Conservation (phyloP, 1,140 invertebrate genomes). For the Frieseomelitta varia region DNA sequence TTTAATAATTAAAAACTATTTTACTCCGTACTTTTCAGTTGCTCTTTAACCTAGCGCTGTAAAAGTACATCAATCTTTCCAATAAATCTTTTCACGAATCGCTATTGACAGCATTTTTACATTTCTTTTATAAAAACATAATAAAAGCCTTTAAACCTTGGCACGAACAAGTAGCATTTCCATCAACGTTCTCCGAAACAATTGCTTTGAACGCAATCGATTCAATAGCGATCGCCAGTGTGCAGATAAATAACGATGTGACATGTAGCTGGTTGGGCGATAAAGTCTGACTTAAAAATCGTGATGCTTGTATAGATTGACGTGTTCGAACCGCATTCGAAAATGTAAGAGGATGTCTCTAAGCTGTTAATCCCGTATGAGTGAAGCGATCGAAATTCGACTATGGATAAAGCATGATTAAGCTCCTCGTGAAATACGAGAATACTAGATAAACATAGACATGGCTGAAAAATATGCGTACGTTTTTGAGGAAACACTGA, state of each 20-base stretch:
- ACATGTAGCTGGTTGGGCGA: neutral
- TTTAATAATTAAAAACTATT: no score
- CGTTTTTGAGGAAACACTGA: neutral
- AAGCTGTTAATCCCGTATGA: slow-evolving; percentile 47
- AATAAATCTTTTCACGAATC: neutral
- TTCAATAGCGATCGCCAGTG: neutral
- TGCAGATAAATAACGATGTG: slow-evolving; percentile 35
- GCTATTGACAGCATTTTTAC: neutral
- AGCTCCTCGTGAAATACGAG: slow-evolving; percentile 37
- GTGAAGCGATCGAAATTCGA: slow-evolving; percentile 48
- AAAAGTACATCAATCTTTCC: no score
- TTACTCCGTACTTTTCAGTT: no score
- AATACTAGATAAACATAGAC: neutral
- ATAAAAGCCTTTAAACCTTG: neutral
- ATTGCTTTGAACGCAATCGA: neutral
- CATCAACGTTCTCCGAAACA: neutral
- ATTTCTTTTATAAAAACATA: neutral
- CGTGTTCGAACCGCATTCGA: neutral
- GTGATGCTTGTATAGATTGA: slow-evolving; percentile 35
- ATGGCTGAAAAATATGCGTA: neutral
- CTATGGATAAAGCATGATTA: slow-evolving; percentile 56
- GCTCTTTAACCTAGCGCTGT: no score
- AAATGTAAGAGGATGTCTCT: slow-evolving; percentile 40
- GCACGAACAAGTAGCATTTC: neutral
- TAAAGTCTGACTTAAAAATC: slow-evolving; percentile 59